These are phyloP conservation scores for Harpegnathos saltator DNA, from an alignment of 1,140 invertebrate genomes.

Conservation along the genomic window DNA sequence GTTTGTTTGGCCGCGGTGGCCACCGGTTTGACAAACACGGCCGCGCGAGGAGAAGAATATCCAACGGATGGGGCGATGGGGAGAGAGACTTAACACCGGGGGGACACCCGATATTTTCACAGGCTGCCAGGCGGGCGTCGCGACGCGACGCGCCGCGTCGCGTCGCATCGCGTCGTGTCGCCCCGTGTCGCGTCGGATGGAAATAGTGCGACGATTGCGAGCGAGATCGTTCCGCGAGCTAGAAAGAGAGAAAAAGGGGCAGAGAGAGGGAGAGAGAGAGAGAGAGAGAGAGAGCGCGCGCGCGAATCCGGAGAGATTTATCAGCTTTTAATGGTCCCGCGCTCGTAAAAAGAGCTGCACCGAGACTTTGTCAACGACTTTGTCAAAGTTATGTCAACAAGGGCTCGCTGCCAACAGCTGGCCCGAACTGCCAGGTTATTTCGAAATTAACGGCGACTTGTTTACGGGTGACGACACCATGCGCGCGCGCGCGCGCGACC, in stretches of 20 bases:
- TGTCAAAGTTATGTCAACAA: slow-evolving; percentile 85
- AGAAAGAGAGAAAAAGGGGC: background rate
- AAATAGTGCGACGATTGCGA: slow-evolving; percentile 65
- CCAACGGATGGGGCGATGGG: slow-evolving; percentile 30
- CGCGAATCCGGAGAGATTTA: slow-evolving; percentile 73
- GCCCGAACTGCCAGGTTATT: slow-evolving; percentile 78
- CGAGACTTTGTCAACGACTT: slow-evolving; percentile 84
- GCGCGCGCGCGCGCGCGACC: background rate
- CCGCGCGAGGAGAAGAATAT: slow-evolving; percentile 43
- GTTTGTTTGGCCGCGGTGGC: slow-evolving; percentile 78
- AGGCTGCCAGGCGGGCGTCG: slow-evolving; percentile 59
- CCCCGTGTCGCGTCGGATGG: slow-evolving; percentile 47
- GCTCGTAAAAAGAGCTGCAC: slow-evolving; percentile 82
- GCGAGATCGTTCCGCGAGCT: background rate
- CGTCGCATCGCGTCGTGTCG: slow-evolving; percentile 35
- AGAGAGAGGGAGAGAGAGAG: background rate
- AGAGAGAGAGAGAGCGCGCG: background rate
- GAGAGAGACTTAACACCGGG: slow-evolving; percentile 19
- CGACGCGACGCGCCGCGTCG: slow-evolving; percentile 23
- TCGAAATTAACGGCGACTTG: slow-evolving; percentile 83
- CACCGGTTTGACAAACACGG: slow-evolving; percentile 80
- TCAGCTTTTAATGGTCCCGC: slow-evolving; percentile 82
- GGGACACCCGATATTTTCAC: slow-evolving; percentile 75
- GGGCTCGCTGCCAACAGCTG: slow-evolving; percentile 82
- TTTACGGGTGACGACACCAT: slow-evolving; percentile 76